Evolutionary conservation across 2,113 vertebrate species (phyloP).

Genomic region (human (Homo sapiens)): DNA sequence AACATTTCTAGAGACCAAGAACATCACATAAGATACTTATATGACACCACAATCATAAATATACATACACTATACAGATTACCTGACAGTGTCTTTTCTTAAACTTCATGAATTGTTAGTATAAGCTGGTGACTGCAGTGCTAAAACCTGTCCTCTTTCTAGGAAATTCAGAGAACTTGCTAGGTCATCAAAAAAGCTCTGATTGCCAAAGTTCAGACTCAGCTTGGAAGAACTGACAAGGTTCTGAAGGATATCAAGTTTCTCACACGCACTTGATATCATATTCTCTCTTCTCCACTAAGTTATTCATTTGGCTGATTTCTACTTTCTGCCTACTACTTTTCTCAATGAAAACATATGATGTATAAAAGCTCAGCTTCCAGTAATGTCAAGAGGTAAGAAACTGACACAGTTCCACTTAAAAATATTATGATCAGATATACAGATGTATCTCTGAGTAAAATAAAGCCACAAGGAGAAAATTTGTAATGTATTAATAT

Average conservation of each 20-base stretch:
- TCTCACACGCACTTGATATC: neutral
- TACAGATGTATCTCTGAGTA: neutral
- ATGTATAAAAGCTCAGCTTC: neutral
- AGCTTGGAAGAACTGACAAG: neutral
- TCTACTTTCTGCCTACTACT: neutral
- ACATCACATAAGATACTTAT: neutral
- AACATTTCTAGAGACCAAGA: neutral
- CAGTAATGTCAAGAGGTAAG: neutral
- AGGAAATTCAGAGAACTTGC: neutral
- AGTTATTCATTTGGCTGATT: neutral
- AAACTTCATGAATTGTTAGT: neutral
- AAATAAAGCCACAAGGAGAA: neutral
- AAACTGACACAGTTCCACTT: neutral
- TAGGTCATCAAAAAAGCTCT: neutral
- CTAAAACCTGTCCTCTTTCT: slow-evolving; percentile 13
- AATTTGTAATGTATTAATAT: neutral
- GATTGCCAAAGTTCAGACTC: neutral
- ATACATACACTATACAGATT: neutral
- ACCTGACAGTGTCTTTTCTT: neutral
- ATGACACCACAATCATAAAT: neutral
- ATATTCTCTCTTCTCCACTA: neutral
- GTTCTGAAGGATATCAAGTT: neutral
- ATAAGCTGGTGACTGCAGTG: neutral
- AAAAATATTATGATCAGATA: neutral
- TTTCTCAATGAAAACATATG: neutral